A percentile compares a stretch with the other conserved stretches of the same genome.
Conservation (phyloP, 2,797 vertebrate species). For the Tolypeutes matacus region DNA sequence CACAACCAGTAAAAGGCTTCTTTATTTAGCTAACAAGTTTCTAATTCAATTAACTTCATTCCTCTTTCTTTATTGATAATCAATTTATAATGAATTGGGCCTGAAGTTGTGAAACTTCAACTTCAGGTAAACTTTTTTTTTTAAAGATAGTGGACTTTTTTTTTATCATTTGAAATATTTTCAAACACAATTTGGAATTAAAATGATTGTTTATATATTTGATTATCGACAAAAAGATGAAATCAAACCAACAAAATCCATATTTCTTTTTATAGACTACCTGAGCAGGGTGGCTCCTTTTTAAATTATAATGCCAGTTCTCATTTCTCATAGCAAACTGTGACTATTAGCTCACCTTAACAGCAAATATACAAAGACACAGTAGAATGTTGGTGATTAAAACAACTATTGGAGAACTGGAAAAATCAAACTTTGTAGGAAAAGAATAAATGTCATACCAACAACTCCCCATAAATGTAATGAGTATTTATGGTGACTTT, state of each 20-base stretch:
- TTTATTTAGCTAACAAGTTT: constrained; percentile 32
- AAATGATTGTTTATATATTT: background rate
- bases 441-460: background rate
- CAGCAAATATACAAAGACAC: background rate
- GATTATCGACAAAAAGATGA: background rate
- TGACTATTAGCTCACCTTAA: background rate
- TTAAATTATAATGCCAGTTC: background rate
- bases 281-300: background rate
- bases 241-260: constrained; percentile 8
- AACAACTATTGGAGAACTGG: background rate
- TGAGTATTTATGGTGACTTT: background rate
- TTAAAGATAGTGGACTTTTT: background rate
- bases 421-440: background rate
- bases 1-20: background rate
- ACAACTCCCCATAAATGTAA: background rate
- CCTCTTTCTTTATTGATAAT: background rate
- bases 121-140: background rate
- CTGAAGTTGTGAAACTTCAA: constrained; percentile 27
- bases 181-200: constrained; percentile 11
- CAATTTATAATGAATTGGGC: constrained; percentile 24
- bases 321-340: constrained; percentile 3
- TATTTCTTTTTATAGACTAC: background rate
- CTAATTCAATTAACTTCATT: constrained; percentile 43
- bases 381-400: background rate
- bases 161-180: background rate